phyloP scores from a whole-genome alignment of 2,797 vertebrate species.

The Peromyscus aztecus region DNA sequence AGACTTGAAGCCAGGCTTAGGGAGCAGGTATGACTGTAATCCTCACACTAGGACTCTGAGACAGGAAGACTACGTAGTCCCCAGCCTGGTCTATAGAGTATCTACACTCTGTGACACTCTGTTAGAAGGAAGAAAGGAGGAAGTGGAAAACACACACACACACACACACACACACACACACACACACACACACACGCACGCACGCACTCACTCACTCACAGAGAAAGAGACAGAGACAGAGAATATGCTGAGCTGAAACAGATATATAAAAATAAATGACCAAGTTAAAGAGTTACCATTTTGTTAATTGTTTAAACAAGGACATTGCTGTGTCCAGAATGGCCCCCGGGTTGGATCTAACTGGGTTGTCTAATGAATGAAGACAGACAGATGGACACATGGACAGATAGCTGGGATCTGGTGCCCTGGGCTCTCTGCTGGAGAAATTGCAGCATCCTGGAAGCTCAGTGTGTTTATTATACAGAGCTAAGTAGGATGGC shows the following conservation, averaged over 20 bases:
- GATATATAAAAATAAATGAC: background rate
- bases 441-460: background rate
- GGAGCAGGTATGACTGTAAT: background rate
- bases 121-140: background rate
- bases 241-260: background rate
- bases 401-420: background rate
- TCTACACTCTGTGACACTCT: background rate
- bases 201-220: background rate
- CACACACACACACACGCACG: background rate
- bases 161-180: background rate
- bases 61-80: background rate
- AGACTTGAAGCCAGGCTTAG: background rate
- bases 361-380: background rate
- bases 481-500: background rate
- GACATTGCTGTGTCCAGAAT: background rate
- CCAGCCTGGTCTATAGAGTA: background rate
- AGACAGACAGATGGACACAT: background rate
- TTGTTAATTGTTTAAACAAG: slow-evolving; percentile 30
- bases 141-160: background rate
- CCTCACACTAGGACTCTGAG: background rate
- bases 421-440: background rate
- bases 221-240: background rate
- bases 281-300: background rate
- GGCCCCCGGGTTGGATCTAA: background rate
- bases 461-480: background rate